Percentiles rank a stretch among this genome's conserved stretches.
Conservation (phyloP, 2,113 vertebrate species). For the Rhinichthys klamathensis region DNA sequence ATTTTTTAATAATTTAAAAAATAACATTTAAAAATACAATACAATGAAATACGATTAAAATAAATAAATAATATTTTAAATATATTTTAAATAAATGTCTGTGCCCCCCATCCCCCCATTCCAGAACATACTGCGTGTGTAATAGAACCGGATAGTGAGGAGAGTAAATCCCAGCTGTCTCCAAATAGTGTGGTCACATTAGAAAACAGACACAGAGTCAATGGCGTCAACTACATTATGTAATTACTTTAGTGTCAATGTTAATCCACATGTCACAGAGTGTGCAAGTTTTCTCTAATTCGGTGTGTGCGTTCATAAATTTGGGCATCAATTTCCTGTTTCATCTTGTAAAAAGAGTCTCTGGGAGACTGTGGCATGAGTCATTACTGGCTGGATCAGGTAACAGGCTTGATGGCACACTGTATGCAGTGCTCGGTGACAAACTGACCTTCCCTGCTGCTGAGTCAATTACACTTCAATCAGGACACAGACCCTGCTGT, state of each 20-base stretch:
- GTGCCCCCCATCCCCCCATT: rapidly evolving
- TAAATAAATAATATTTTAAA: no score
- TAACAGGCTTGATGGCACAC: background rate
- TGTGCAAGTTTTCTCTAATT: background rate
- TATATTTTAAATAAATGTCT: no score
- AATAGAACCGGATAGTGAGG: background rate
- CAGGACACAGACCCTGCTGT: conserved; percentile 45
- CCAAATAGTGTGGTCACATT: background rate
- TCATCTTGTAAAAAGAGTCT: background rate
- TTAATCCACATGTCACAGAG: background rate
- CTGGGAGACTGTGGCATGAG: background rate
- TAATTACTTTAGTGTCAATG: conserved; percentile 17
- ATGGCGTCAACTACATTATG: conserved; percentile 3
- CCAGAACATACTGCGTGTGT: background rate
- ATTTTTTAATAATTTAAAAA: no score
- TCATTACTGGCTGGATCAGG: conserved; percentile 1
- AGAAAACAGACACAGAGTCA: background rate
- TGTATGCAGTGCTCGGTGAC: conserved; percentile 45
- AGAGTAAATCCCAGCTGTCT: background rate
- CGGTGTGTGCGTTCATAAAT: background rate
- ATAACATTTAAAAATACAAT: no score
- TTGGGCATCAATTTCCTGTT: background rate
- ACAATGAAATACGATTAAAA: no score
- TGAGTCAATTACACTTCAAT: conserved; percentile 62
- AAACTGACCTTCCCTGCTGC: conserved; percentile 61